Percentiles rank a stretch among this genome's conserved stretches.
phyloP scores from a whole-genome alignment of 1,140 invertebrate genomes.

The Leptopilina boulardi region DNA sequence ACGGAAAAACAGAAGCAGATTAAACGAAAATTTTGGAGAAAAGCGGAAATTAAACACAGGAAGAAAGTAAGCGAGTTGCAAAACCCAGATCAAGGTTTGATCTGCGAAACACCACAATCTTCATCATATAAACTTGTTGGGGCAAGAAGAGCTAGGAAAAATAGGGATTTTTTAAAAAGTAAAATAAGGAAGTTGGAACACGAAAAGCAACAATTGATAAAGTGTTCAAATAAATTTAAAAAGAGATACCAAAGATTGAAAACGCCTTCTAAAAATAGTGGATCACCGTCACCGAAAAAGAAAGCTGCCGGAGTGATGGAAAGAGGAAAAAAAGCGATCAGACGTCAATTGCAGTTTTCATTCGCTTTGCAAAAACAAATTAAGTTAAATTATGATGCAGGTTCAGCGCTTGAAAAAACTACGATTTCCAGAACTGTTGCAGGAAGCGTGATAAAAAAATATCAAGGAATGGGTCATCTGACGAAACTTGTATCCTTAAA shows the following conservation, averaged over 20 bases:
- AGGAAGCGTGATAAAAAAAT: conserved; percentile 14
- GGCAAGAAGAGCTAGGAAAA: neutral
- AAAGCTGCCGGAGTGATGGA: neutral
- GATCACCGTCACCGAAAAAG: neutral
- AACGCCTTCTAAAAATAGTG: neutral
- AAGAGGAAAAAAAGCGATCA: neutral
- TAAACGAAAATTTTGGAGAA: neutral
- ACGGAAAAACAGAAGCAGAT: neutral
- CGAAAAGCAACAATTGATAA: neutral
- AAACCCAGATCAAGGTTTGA: neutral
- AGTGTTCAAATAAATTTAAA: neutral
- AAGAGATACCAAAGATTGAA: neutral
- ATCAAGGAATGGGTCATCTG: neutral
- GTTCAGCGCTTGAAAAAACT: neutral
- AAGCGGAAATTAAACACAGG: neutral
- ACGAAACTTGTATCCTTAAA: neutral
- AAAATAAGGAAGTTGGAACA: neutral
- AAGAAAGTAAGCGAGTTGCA: neutral
- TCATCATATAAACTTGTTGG: neutral
- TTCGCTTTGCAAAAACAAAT: conserved; percentile 1
- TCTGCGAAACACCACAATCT: neutral
- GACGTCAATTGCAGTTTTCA: conserved; percentile 7
- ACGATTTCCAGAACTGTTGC: neutral
- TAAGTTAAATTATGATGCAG: neutral
- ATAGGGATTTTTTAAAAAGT: neutral